Conservation (phyloP, 2,797 vertebrate genomes). For the Pipistrellus pygmaeus region DNA sequence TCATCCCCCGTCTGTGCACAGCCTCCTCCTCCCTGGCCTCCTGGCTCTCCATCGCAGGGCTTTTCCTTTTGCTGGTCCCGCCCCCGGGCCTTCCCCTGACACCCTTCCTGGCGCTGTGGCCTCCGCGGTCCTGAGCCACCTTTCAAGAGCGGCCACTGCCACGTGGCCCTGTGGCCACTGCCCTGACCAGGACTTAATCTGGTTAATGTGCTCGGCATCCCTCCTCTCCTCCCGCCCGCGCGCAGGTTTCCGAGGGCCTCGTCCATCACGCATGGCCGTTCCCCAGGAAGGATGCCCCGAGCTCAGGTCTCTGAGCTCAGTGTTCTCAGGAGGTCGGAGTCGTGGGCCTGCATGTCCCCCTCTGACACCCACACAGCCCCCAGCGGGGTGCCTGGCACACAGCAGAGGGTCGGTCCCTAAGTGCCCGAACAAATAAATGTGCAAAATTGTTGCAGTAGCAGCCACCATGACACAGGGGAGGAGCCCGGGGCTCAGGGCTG, state of each 20-base stretch:
- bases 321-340: neutral
- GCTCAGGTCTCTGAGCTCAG: neutral
- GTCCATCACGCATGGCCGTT: neutral
- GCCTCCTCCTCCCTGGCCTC: neutral
- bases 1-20: neutral
- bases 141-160: neutral
- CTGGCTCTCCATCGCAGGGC: neutral
- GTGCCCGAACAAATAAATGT: neutral
- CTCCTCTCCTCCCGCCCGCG: neutral
- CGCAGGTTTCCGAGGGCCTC: neutral
- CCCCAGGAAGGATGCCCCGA: neutral
- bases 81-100: neutral
- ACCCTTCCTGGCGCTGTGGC: neutral
- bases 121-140: neutral
- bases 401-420: neutral
- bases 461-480: neutral
- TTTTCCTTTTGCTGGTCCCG: neutral
- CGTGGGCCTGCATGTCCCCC: neutral
- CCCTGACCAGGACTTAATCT: neutral
- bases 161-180: accelerated
- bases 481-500: neutral
- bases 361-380: neutral
- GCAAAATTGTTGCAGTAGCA: neutral
- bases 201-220: neutral
- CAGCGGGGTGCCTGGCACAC: neutral